Evolutionary conservation across 2,113 vertebrate species (phyloP).

Genomic region (Ramphastos sulfuratus): DNA sequence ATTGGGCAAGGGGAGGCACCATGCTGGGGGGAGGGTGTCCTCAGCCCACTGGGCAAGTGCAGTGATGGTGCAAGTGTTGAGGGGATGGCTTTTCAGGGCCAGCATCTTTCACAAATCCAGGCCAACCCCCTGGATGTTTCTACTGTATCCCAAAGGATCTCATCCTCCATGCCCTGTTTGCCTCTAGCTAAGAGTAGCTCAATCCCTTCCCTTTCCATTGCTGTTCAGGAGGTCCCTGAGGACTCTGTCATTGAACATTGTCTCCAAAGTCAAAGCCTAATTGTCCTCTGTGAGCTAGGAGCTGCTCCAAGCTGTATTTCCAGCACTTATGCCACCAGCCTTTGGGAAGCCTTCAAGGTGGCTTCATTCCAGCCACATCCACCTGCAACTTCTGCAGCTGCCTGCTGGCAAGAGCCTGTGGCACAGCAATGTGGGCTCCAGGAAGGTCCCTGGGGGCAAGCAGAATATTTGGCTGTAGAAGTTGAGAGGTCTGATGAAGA

Average conservation of each 20-base stretch:
- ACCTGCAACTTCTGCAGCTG: neutral
- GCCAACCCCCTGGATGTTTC: neutral
- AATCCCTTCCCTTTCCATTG: neutral
- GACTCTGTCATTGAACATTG: neutral
- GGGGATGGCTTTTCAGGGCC: neutral
- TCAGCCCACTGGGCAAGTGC: neutral
- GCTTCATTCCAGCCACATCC: neutral
- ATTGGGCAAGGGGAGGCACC: neutral
- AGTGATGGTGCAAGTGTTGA: too few species aligned
- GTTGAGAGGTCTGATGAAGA: neutral
- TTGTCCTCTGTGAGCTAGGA: neutral
- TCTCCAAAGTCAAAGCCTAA: neutral
- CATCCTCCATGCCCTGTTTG: neutral
- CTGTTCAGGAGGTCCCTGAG: neutral
- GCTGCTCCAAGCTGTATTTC: neutral
- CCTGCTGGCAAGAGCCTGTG: neutral
- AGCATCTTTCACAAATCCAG: neutral
- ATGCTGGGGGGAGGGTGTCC: neutral
- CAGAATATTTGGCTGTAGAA: neutral
- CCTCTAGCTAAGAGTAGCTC: neutral
- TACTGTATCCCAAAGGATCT: neutral
- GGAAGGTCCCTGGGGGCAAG: neutral
- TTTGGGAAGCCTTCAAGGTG: neutral
- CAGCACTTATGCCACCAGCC: neutral
- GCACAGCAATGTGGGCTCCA: rapidly evolving